phyloP scores from a whole-genome alignment of 2,113 vertebrate species.

The Scopus umbretta region DNA sequence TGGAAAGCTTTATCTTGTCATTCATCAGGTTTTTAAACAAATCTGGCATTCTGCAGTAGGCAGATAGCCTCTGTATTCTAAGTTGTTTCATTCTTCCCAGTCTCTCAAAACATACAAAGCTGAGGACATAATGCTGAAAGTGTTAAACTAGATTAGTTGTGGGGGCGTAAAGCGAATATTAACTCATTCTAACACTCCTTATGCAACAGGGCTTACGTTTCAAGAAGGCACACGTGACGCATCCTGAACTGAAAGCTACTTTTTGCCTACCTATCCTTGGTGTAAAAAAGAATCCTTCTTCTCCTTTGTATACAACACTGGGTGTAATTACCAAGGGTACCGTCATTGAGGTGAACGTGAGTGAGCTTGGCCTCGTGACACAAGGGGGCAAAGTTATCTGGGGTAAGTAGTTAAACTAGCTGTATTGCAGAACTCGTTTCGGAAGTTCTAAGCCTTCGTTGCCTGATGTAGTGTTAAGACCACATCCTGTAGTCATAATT shows the following conservation, averaged over 20 bases:
- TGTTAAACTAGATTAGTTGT: not conserved
- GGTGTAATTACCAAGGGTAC: constrained; percentile 99
- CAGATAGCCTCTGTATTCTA: not conserved
- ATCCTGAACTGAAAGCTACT: constrained; percentile 96
- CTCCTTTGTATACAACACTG: constrained; percentile 89
- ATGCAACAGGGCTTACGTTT: constrained; percentile 87
- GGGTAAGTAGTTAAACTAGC: constrained; percentile 79
- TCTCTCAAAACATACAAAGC: not conserved
- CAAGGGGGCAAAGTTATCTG: constrained; percentile 98
- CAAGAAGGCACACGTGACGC: constrained; percentile 96
- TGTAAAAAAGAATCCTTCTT: constrained; percentile 98
- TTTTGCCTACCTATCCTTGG: constrained; percentile 96
- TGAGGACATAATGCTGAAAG: not conserved
- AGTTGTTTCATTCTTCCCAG: not conserved
- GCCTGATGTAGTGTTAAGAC: not conserved
- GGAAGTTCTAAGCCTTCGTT: not conserved
- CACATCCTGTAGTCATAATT: not conserved
- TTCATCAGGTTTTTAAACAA: not conserved
- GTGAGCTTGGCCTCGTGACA: constrained; percentile 93
- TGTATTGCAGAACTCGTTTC: not conserved
- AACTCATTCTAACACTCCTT: not conserved
- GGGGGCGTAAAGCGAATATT: not conserved
- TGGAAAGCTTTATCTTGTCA: not conserved
- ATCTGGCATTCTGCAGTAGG: not conserved
- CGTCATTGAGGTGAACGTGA: constrained; percentile 93